Conservation (phyloP, 2,888 invertebrate species). For the Subacronicta megacephala region DNA sequence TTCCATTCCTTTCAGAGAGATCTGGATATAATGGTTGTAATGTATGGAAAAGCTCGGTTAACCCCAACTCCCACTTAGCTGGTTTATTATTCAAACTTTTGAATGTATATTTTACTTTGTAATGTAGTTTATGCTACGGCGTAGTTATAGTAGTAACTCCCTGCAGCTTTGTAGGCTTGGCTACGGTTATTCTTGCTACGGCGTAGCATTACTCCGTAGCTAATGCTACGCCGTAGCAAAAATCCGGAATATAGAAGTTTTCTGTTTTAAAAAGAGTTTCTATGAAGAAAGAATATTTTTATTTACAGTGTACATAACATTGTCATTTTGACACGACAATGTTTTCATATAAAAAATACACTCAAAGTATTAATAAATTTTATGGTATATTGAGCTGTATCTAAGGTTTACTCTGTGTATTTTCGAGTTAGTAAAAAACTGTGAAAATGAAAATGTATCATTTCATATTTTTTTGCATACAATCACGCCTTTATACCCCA, state of each 20-base stretch:
- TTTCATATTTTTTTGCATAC: too few species aligned
- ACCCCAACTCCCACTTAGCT: constrained; percentile 39
- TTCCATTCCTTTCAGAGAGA: constrained; percentile 33
- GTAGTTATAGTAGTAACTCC: constrained; percentile 27
- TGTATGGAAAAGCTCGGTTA: constrained; percentile 38
- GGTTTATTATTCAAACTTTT: constrained; percentile 49
- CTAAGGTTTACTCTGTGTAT: too few species aligned
- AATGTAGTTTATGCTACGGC: constrained; percentile 37
- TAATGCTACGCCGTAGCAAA: constrained; percentile 23
- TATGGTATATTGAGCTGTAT: too few species aligned
- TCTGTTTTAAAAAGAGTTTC: not conserved
- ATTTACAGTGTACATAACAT: too few species aligned
- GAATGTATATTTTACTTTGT: constrained; percentile 51
- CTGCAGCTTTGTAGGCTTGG: constrained; percentile 33
- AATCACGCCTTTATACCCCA: too few species aligned
- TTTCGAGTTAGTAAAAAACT: too few species aligned
- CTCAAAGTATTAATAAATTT: too few species aligned
- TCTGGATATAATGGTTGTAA: constrained; percentile 22
- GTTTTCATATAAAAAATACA: too few species aligned
- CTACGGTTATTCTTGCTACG: constrained; percentile 37
- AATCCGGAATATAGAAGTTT: not conserved
- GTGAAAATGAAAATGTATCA: too few species aligned
- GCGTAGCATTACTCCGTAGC: constrained; percentile 39
- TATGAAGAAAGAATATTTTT: too few species aligned
- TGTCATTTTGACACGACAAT: too few species aligned